Base-by-base conservation (phyloP, 2,113 vertebrate species). In the Megalops atlanticus region DNA sequence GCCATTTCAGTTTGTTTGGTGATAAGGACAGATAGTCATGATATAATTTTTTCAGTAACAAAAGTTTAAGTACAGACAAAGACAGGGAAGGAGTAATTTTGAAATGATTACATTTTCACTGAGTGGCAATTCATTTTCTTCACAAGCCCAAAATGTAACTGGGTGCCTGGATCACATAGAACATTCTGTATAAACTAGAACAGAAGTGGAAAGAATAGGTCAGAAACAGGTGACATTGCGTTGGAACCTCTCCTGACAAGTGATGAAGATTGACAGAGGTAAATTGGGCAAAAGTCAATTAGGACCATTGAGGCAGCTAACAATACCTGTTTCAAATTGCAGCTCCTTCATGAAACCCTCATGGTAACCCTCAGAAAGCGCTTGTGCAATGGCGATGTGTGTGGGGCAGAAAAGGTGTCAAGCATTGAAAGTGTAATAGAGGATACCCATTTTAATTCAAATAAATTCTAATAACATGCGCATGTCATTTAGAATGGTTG, bases 271-370 rank as follows among this genome's bases (percentile, higher is more conserved):
- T 64, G 58, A 64, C 58, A 64, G 58, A 31, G 5, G 21, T 1
- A 31, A 64, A 64, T 64, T 31, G n/a, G 52, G 18, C 52, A 21
- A 58, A 64, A 24, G 58, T 11, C 58, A 64, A 31, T 31, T 10
- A n/a, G 58, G 58, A 64, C 58, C n/a, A 64, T 64, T 64, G n/a
- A 64, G n/a, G 31, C 58, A 64, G 58, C 14, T 45, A 45, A 45
- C 43, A 45, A 45, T 45, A 45, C 43, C 43, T 45, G 43, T 24
- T 6, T 54, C 49, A 54, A 21, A 54, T 54, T 21, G 24, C 49
- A 54, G 49, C 49, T 54, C 18, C 49, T 54, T 21, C 49, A 54
- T 54, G 49, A 54, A 54, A 54, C 49, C 49, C 12, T 21, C 49
- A 54, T 2, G 18, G 16, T 54, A 4, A 54, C 16, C 49, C 49